Evolutionary conservation across 2,797 vertebrate genomes (phyloP).

Genomic region (Tinamus major): DNA sequence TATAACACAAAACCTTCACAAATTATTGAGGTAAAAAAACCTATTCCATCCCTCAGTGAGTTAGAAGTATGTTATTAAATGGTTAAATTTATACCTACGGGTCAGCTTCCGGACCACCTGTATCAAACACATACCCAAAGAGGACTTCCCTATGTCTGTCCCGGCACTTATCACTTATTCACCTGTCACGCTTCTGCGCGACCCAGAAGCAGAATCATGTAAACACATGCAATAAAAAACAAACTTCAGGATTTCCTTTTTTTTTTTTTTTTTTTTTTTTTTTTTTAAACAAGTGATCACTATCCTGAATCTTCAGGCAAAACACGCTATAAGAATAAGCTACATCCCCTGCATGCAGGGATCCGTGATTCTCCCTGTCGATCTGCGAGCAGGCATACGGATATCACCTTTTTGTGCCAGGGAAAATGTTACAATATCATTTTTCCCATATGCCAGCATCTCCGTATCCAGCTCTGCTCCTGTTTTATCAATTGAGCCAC

Average conservation of each 20-base stretch:
- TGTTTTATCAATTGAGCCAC: not conserved
- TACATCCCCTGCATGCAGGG: rapidly evolving
- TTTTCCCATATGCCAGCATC: not conserved
- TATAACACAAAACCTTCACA: not conserved
- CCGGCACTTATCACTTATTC: too few species aligned
- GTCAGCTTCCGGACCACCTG: not conserved
- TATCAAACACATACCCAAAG: not conserved
- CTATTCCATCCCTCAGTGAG: not conserved
- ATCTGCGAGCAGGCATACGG: rapidly evolving
- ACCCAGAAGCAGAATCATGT: not conserved
- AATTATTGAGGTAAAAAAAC: not conserved
- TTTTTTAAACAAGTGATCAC: not conserved
- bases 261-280: not conserved
- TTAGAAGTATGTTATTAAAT: not conserved
- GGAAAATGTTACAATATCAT: not conserved
- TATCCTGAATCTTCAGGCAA: not conserved
- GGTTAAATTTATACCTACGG: not conserved
- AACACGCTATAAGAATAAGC: rapidly evolving
- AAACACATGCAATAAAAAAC: not conserved
- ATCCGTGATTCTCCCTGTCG: not conserved
- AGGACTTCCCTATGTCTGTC: not conserved
- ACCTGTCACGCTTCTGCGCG: not conserved
- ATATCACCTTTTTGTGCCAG: not conserved
- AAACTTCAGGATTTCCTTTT: not conserved
- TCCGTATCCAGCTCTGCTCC: not conserved